Base-by-base conservation (phyloP, 1,140 invertebrate species). In the Agraylea sexmaculata region DNA sequence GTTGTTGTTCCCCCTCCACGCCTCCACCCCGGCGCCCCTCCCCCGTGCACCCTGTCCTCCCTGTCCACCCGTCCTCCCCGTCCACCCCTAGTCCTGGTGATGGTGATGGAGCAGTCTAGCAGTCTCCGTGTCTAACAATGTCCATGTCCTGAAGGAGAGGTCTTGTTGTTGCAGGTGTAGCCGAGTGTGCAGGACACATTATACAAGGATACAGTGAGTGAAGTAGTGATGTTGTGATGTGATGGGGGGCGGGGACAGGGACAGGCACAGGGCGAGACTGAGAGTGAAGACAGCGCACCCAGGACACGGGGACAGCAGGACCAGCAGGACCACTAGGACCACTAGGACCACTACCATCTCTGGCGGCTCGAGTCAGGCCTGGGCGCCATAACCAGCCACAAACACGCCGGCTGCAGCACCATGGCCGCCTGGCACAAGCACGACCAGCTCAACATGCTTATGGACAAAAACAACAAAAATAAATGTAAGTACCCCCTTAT, bases 401-500 rank as follows among this genome's bases (percentile, higher is more conserved):
- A n/a, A n/a, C n/a, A n/a, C 68, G 53, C 64, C 64, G 60, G 64
- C 67, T 62, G 66, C n/a, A n/a, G 68, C 62, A 72, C 64, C 58
- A 68, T 68, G 65, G 65, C 71, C 63, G 73, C 74, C 66, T 78
- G 75, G 75, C 77, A 78, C 59, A 76, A 75, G 57, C 75, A 80
- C 59, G 75, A 81, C 62, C 74, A 77, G 57, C 69, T 77, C 54
- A 66, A 62, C 58, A 74, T 78, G 70, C 70, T 76, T 51, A 74
- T 78, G 70, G 76, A 80, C 60, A 77, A 78, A 58, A 66, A 66
- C 60, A 71, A 71, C 57, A 78, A 77, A 66, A 69, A 70, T 51
- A 78, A 78, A 74, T 63, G 77, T 79, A 62, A 74, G 74, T 71
- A n/a, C n/a, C n/a, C n/a, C n/a, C n/a, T n/a, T n/a, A n/a, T n/a